Percentiles rank a stretch among this genome's conserved stretches.
Conservation (phyloP, 2,888 invertebrate species). For the Exephanes ischioxanthus region DNA sequence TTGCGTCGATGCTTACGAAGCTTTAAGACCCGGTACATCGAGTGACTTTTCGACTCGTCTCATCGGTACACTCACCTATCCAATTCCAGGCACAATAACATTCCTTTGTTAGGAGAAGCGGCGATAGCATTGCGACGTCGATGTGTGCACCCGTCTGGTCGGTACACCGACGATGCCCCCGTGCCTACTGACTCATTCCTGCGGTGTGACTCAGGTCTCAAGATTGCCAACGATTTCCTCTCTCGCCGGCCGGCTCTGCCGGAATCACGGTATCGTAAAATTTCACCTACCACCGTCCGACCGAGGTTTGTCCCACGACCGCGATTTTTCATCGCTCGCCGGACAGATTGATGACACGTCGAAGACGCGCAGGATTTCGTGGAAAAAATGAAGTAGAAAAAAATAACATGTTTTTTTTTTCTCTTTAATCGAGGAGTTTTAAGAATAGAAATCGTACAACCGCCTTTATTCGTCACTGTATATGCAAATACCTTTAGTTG, state of each 20-base stretch:
- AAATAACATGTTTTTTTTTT: not conserved
- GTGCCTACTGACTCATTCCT: slow-evolving; percentile 79
- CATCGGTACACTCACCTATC: slow-evolving; percentile 56
- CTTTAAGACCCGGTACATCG: slow-evolving; percentile 3
- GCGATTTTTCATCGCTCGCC: not conserved
- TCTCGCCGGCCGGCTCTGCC: slow-evolving; percentile 18
- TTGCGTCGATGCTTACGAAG: slow-evolving; percentile 5
- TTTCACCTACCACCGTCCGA: not conserved
- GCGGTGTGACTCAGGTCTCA: slow-evolving; percentile 81
- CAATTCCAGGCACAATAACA: slow-evolving; percentile 74
- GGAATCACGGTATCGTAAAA: slow-evolving; percentile 44
- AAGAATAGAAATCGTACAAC: slow-evolving; percentile 66
- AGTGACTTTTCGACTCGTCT: slow-evolving; percentile 1
- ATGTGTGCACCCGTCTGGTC: slow-evolving; percentile 69
- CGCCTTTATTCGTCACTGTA: slow-evolving; percentile 56
- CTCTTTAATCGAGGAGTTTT: slow-evolving; percentile 25
- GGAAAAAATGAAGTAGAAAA: not conserved
- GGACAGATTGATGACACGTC: not conserved
- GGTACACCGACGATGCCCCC: slow-evolving; percentile 49
- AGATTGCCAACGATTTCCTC: slow-evolving; percentile 81
- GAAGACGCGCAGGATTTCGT: not conserved
- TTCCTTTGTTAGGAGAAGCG: slow-evolving; percentile 81
- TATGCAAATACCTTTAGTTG: slow-evolving; percentile 47
- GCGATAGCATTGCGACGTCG: slow-evolving; percentile 75
- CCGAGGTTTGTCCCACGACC: not conserved